Evolutionary conservation across 2,888 invertebrate genomes (phyloP), one percentile per base, ranked within the genome.

Genomic region (Scelioninae gen. 1): DNA sequence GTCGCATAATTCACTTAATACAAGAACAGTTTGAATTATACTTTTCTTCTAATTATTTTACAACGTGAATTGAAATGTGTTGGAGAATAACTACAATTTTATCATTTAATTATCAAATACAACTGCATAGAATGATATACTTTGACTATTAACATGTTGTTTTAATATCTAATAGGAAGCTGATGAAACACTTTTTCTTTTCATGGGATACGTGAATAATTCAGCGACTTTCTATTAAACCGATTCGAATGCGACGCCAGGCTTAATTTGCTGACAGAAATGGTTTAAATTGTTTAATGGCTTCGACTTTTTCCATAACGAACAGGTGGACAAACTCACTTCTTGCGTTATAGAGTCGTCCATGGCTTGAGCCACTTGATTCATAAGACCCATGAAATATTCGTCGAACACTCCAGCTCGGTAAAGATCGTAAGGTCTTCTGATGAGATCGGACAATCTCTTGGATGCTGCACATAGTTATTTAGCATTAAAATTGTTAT

Each of bases 301-400:
- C 29, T 47, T 38, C 32, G n/a, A 62, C 43, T 63, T 63, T 66
- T 60, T 76, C 43, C 31, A 49, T 23, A 45, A 40, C 6, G 11
- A 66, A 38, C n/a, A 45, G 38, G 43, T 31, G 38, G 38, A 31
- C 15, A 31, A 2, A 45, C 69, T 83, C 45, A 94, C 93, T 90
- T 94, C 94, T 89, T 93, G 93, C 0, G 98, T 98, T 85, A 98
- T 97, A 0, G 97, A 97, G 91, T 98, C 97, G 91, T 98, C 98
- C 97, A 98, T 97, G 89, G 97, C 97, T 92, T 98, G 97, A 0
- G 98, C 97, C 23, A 97, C 97, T 93, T 98, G 98, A 92, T 98
- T 98, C 95, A 97, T 96, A 84, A 98, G 93, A 43, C 98, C 98
- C 96, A 97, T 97, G 40, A 98, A 95, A 91, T 98, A 98, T 93